Evolutionary conservation across 2,888 invertebrate genomes (phyloP), one percentile per base, ranked within the genome.

Genomic region (Spodoptera littoralis): DNA sequence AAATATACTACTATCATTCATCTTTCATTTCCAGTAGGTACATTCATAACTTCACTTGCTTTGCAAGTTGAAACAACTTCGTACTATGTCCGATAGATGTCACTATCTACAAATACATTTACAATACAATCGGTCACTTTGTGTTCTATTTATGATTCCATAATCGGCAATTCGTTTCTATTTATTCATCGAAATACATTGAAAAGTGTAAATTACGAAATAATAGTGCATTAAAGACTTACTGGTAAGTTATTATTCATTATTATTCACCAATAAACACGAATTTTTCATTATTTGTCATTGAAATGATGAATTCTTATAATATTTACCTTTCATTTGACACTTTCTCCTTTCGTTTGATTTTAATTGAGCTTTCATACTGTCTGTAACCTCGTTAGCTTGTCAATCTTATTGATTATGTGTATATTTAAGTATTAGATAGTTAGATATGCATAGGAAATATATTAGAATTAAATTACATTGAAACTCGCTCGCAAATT

Each of bases 71-170:
- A 5, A 24, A 12, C 3, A 51, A 46, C 52, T 61, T 46, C n/a
- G 1, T 24, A 49, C n/a, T 6, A 3, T 24, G 0, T 13, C 12
- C 36, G 12, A 36, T 0, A 69, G 56, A 65, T 73, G 73, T 56
- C 73, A 45, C 46, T 45, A 2, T 22, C 41, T 4, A 1, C 11
- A 42, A 36, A 36, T 4, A 22, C 9, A 5, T 1, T n/a, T 4
- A 46, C 12, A 67, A 67, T 22, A 58, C 46, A 50, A 73, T 68
- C 50, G 46, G 53, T 59, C 73, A 73, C 45, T 52, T 57, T 57
- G 45, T 66, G 51, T 67, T 54, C 69, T 73, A 44, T 68, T 68
- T 73, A 50, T 42, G 73, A 53, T 53, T 68, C 57, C 30, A 9
- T 30, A 22, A 67, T 57, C 48, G 68, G 68, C 58, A 53, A 73